Evolutionary conservation across 2,888 invertebrate genomes (phyloP).

Genomic region (Meloe dianella): DNA sequence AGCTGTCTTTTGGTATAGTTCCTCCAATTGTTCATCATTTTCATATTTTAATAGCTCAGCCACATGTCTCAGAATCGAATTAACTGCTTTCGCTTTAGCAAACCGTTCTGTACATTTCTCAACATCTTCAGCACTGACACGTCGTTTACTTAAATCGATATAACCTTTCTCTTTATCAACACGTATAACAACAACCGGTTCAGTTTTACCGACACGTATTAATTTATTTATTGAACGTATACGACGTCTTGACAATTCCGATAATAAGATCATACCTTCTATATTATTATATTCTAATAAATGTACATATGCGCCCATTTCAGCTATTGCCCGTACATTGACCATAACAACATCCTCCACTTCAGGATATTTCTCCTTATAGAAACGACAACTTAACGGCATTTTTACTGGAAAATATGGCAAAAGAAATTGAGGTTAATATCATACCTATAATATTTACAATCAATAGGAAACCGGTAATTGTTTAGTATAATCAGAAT

Average conservation of each 20-base stretch:
- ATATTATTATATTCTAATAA: constrained; percentile 98
- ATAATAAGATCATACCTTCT: constrained; percentile 98
- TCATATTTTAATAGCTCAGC: constrained; percentile 93
- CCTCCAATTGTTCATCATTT: constrained; percentile 90
- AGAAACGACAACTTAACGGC: constrained; percentile 95
- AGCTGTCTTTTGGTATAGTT: constrained; percentile 94
- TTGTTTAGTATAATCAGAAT: too few relatives aligned
- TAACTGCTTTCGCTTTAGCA: constrained; percentile 97
- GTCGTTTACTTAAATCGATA: constrained; percentile 98
- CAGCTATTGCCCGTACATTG: constrained; percentile 96
- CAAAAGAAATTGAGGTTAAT: not conserved
- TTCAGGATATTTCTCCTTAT: constrained; percentile 96
- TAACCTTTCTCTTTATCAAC: constrained; percentile 99
- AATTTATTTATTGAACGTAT: constrained; percentile 99
- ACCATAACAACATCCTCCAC: constrained; percentile 99
- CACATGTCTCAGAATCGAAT: constrained; percentile 96
- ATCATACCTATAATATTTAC: not conserved
- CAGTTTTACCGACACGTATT: constrained; percentile 97
- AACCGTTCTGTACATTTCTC: constrained; percentile 98
- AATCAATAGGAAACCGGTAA: not conserved
- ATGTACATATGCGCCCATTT: constrained; percentile 99
- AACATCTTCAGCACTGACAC: constrained; percentile 97
- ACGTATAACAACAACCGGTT: constrained; percentile 98
- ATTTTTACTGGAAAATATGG: constrained; percentile 62
- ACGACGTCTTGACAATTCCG: constrained; percentile 96